Evolutionary conservation across 2,797 vertebrate species (phyloP).

Genomic region (Dicrostonyx torquatus): DNA sequence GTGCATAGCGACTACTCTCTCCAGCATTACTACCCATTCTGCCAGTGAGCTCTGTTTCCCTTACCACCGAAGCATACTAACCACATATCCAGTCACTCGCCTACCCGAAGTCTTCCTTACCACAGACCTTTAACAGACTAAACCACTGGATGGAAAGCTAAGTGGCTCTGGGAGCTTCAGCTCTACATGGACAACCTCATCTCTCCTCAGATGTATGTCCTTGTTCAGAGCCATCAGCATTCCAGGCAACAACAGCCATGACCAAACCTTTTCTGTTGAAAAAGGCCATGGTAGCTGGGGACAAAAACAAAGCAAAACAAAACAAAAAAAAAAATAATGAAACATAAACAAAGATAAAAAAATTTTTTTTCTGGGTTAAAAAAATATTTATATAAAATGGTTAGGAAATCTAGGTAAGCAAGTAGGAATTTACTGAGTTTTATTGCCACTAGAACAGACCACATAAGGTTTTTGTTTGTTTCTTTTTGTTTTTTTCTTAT

Average conservation of each 20-base stretch:
- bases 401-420: neutral
- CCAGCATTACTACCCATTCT: neutral
- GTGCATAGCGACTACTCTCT: neutral
- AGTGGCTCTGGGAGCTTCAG: constrained; percentile 2
- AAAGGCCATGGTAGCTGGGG: neutral
- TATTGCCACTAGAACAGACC: neutral
- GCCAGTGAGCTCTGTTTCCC: neutral
- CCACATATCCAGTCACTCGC: neutral
- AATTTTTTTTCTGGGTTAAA: neutral
- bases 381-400: neutral
- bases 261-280: neutral
- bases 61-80: neutral
- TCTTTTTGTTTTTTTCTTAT: neutral
- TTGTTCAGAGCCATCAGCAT: neutral
- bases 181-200: neutral
- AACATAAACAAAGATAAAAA: neutral
- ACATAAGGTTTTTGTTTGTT: neutral
- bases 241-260: neutral
- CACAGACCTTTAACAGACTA: neutral
- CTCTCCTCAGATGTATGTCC: neutral
- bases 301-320: neutral
- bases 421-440: neutral
- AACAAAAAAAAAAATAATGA: no score
- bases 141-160: constrained; percentile 14
- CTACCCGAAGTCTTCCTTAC: neutral